A percentile compares a stretch with the other conserved stretches of the same genome.
Conservation (phyloP, 2,113 vertebrate species). For the Coryphaenoides rupestris region DNA sequence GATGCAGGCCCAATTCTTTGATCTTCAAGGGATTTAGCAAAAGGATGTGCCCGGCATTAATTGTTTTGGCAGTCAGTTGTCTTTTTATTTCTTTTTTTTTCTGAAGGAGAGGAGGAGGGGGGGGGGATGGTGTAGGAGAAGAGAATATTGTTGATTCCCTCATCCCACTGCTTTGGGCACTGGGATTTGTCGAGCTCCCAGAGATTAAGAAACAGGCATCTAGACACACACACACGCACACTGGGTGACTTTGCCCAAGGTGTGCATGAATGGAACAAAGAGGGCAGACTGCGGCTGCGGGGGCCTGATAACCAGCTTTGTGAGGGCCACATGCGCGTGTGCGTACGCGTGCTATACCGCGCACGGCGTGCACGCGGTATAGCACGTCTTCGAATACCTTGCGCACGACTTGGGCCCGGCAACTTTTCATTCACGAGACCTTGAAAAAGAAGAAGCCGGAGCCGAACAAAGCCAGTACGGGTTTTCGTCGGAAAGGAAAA, state of each 20-base stretch:
- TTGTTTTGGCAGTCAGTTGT: constrained; percentile 5
- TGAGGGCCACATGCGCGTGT: constrained; percentile 3
- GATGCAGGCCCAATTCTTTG: constrained; percentile 11
- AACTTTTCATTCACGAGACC: constrained; percentile 18
- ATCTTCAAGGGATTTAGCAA: constrained; percentile 11
- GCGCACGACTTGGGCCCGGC: background rate
- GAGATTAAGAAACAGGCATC: constrained; percentile 21
- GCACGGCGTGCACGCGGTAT: too few relatives aligned
- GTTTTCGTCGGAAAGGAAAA: too few relatives aligned
- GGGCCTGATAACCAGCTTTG: constrained; percentile 35
- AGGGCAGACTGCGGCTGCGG: constrained; percentile 19
- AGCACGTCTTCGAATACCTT: background rate
- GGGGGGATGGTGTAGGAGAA: background rate
- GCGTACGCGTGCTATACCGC: background rate
- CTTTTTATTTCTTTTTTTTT: background rate
- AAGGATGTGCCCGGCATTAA: constrained; percentile 9
- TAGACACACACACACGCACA: constrained; percentile 18
- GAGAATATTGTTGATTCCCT: constrained; percentile 2
- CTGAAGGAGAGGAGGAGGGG: background rate
- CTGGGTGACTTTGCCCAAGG: constrained; percentile 36
- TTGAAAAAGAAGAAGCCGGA: too few relatives aligned
- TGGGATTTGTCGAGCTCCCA: constrained; percentile 26
- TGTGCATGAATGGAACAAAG: constrained; percentile 22
- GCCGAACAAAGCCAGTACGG: background rate
- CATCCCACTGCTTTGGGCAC: constrained; percentile 17